Conservation (phyloP, 2,797 vertebrate species). For the Novumbra hubbsi region DNA sequence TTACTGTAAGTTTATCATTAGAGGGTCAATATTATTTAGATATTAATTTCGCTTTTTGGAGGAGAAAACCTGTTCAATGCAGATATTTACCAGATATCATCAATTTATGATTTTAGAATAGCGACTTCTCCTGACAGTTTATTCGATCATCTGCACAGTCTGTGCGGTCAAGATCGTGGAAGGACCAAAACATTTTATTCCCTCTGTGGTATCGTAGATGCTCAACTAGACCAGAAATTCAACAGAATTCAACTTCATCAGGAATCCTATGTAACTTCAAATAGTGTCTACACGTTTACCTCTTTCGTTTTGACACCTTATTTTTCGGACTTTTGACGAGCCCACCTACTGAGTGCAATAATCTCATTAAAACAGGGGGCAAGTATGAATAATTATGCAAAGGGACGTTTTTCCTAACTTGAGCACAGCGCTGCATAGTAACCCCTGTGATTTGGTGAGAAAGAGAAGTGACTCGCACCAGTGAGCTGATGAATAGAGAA, state of each 20-base stretch:
- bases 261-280: background rate
- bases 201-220: background rate
- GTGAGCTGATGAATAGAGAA: conserved; percentile 12
- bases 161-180: background rate
- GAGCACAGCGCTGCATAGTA: background rate
- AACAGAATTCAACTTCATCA: no score
- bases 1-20: no score
- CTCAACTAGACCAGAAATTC: background rate
- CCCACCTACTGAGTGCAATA: conserved; percentile 11
- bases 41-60: no score
- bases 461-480: conserved; percentile 16
- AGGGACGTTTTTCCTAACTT: conserved; percentile 3
- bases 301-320: background rate
- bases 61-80: no score
- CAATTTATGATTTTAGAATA: background rate
- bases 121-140: background rate
- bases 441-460: conserved; percentile 6
- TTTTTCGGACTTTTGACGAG: background rate
- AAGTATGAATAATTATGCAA: background rate
- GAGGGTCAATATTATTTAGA: no score
- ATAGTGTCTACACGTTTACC: background rate
- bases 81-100: background rate
- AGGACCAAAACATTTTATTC: background rate
- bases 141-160: background rate
- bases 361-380: conserved; percentile 3